Evolutionary conservation across 2,888 invertebrate genomes (phyloP).

Genomic region (Conchocele bisecta): DNA sequence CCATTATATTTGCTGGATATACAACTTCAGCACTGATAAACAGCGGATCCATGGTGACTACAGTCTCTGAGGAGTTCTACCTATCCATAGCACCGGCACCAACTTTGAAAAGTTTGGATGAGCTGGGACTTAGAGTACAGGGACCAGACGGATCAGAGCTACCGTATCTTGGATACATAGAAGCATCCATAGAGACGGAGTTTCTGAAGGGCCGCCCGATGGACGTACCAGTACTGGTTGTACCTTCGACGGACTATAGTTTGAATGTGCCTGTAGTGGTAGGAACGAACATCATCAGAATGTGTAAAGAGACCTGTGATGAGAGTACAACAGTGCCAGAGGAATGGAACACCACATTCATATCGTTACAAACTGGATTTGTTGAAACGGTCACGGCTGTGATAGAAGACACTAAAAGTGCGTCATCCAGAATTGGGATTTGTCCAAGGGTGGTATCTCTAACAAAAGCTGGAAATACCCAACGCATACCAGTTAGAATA

Average conservation of each 20-base stretch:
- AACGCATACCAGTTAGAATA: constrained; percentile 15
- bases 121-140: background rate
- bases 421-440: background rate
- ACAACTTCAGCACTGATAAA: constrained; percentile 8
- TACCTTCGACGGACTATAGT: constrained; percentile 1
- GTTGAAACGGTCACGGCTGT: constrained; percentile 2
- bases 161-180: constrained; percentile 19
- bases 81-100: background rate
- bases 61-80: constrained; percentile 2
- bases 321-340: constrained; percentile 10
- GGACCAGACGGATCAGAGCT: background rate
- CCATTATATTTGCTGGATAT: background rate
- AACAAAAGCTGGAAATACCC: constrained; percentile 10
- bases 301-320: background rate
- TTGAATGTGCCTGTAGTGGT: constrained; percentile 6
- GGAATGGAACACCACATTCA: background rate
- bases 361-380: no score
- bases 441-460: constrained; percentile 20
- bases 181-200: background rate
- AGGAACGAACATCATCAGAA: background rate
- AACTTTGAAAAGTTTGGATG: background rate
- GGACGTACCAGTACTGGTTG: background rate
- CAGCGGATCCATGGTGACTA: constrained; percentile 18
- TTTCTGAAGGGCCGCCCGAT: background rate
- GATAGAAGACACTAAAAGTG: background rate